Base-by-base conservation (phyloP, 1,140 invertebrate species). In the Drosophila quadrilineata region DNA sequence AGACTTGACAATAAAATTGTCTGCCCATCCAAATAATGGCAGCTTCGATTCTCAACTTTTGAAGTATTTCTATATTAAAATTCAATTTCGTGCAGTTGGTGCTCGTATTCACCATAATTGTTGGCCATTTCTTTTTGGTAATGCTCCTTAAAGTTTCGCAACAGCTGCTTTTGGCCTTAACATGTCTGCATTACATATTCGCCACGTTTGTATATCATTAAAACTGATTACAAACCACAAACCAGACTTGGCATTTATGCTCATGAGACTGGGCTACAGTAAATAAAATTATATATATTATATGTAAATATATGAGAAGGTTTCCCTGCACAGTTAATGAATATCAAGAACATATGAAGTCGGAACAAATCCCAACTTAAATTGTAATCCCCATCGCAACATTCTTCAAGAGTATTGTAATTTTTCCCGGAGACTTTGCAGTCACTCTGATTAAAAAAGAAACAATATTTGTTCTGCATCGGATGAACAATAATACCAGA, bases 151-250 rank as follows among this genome's bases (percentile, higher is more conserved):
- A 63, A 57, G 52, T n/a, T 29, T 4, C 5, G 6, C 1, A 21
- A 19, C 29, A 50, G 38, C 35, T 41, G 54, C 31, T 31, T 19
- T 16, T 31, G 17, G 8, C 19, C 35, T 73, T 74, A 35, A 66
- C 36, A 45, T 43, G 48, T 29, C 54, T 38, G 35, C 22, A 38
- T 48, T 46, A 3, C 53, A 19, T 54, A 76, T 77, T 68, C 68
- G 68, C 49, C 8, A 50, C 57, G 72, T 76, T 77, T 71, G 73
- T 58, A 56, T 72, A 72, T 77, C 53, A 76, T 77, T 77, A 76
- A 72, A 46, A 60, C 48, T 33, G 49, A 29, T 60, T 53, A 68
- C 45, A 56, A 46, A 33, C 57, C 40, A 49, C 29, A 62, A 17
- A 12, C 9, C 14, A 48, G 19, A 2, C 17, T n/a, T 8, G 8